Base-by-base conservation (phyloP, 1,140 invertebrate genomes). In the Zaprionus gabonicus region DNA sequence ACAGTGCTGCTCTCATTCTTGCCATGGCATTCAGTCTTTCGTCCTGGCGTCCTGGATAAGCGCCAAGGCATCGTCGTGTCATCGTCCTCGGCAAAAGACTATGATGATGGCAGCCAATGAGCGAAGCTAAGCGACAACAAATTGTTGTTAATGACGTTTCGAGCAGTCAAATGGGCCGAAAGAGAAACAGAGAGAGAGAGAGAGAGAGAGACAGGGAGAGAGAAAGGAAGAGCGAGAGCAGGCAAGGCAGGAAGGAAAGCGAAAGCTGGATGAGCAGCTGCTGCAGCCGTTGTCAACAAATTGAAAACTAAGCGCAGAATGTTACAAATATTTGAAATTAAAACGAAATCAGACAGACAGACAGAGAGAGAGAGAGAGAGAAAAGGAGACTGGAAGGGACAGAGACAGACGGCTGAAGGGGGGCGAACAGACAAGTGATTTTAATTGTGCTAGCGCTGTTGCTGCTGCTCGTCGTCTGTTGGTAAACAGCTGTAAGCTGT, bases 101-200 rank as follows among this genome's bases (percentile, higher is more conserved):
- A 31, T 53, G 68, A 64, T 71, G 68, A 71, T 64, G 68, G 59
- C 69, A 57, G 51, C 69, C 60, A 71, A 59, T 69, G 56, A 69
- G 44, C 66, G 66, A 53, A 34, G 56, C 44, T 69, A 69, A 69
- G 66, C 66, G 66, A 69, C 44, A 59, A 69, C 66, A 69, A 69
- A 69, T 69, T 69, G 56, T 64, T 57, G 59, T 71, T 65, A 71
- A 71, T 71, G 69, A 36, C 51, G 63, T 64, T 71, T 57, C 56
- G 51, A 71, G 38, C 69, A 71, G 60, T 65, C 38, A 56, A 71
- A 65, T 65, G 53, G 57, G 69, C n/a, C 58, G 38, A 44, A 10
- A 57, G 28, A 31, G 17, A 34, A 38, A 6, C 4, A 28, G 17
- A 23, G 34, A 60, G 38, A 34, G 23, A 57, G 20, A 31, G 12